Evolutionary conservation across 2,888 invertebrate species (phyloP).

Genomic region (Dolichopus griseipennis): DNA sequence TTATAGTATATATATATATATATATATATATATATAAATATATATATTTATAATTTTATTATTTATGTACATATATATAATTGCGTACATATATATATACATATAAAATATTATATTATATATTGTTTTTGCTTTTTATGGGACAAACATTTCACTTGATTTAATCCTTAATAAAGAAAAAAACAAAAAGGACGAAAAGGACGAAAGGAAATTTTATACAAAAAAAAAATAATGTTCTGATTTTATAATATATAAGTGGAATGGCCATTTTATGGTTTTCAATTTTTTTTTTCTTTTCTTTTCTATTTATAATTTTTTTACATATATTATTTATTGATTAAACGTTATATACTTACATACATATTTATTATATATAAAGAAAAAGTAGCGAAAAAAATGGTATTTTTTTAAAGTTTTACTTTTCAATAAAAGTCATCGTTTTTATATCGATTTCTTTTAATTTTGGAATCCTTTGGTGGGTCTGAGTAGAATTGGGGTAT

Average conservation of each 20-base stretch:
- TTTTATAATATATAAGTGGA: not conserved
- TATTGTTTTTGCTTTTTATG: not conserved
- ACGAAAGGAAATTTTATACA: too few relatives aligned
- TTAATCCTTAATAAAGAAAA: not conserved
- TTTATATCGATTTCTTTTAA: too few relatives aligned
- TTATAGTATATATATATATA: not conserved
- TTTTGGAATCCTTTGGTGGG: too few relatives aligned
- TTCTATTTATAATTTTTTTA: not conserved
- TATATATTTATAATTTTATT: not conserved
- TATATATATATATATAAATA: not conserved
- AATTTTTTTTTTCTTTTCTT: not conserved
- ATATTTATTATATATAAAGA: too few relatives aligned
- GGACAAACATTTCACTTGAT: conserved; percentile 4
- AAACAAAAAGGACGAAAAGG: not conserved
- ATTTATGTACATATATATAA: not conserved
- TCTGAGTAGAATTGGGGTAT: too few relatives aligned
- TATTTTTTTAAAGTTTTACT: too few relatives aligned
- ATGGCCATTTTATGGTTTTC: conserved; percentile 1
- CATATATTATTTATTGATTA: too few relatives aligned
- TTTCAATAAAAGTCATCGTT: too few relatives aligned
- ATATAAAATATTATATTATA: not conserved
- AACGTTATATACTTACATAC: too few relatives aligned
- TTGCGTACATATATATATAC: not conserved
- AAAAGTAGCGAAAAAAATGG: too few relatives aligned
- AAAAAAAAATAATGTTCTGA: too few relatives aligned